Conservation (phyloP, 2,113 vertebrate genomes). For the Poeciliopsis prolifica region DNA sequence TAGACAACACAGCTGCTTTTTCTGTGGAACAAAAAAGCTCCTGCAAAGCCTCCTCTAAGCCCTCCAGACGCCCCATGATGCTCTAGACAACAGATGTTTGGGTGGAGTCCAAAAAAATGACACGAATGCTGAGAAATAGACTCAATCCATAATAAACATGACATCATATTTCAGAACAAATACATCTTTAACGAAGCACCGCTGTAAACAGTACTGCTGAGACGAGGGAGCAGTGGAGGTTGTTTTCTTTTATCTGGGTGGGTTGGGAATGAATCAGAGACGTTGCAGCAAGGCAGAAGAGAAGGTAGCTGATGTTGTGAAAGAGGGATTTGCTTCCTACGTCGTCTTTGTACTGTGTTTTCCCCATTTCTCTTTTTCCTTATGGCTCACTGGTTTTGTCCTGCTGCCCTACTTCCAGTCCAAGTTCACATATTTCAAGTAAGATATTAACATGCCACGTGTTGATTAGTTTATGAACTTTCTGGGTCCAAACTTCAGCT, state of each 20-base stretch:
- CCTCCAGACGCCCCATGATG: not conserved
- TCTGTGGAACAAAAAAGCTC: not conserved
- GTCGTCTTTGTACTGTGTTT: constrained; percentile 6
- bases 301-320: constrained; percentile 13
- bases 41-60: not conserved
- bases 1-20: not conserved
- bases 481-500: constrained; percentile 46
- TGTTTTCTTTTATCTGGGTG: not conserved
- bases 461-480: constrained; percentile 70
- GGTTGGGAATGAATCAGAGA: constrained; percentile 15
- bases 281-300: not conserved
- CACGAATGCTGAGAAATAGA: not conserved
- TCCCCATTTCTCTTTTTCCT: constrained; percentile 32
- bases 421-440: constrained; percentile 45
- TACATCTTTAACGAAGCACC: not conserved
- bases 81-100: constrained; percentile 16
- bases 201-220: not conserved
- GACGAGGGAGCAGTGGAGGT: not conserved
- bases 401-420: constrained; percentile 6
- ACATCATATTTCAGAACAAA: not conserved
- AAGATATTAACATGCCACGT: constrained; percentile 19
- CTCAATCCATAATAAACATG: not conserved
- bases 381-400: constrained; percentile 13
- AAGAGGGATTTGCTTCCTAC: constrained; percentile 42
- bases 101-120: not conserved